Base-by-base conservation (phyloP, 2,888 invertebrate genomes). In the Chaetogeoica ovagalla region DNA sequence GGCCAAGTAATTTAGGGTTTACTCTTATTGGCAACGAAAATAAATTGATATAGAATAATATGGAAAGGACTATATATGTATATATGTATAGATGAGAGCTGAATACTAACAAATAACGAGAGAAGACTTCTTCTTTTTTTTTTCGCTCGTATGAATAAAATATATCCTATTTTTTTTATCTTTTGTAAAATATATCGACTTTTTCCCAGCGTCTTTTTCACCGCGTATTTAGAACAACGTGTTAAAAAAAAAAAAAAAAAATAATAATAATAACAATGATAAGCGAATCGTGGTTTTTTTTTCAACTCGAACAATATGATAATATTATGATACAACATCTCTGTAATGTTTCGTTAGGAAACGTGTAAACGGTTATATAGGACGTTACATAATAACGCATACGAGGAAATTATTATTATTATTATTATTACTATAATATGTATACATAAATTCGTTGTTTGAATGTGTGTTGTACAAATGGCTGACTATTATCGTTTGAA, bases 41-140 rank as follows among this genome's bases (percentile, higher is more conserved):
- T 74, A 74, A 74, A 74, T 74, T 63, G 73, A 63, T 55, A n/a
- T 63, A 17, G 21, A 63, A 74, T 63, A 74, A 74, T 63, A 74
- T 17, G 52, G 17, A 37, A 63, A 74, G 13, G 15, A 5, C n/a
- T 37, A n/a, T 72, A 48, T 8, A 48, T 13, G 15, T 15, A 15
- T 48, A 48, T 48, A 13, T 15, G 13, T 48, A 48, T 48, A 3
- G 11, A 48, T 52, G 48, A n/a, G 52, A 62, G 73, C n/a, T 52
- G 73, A 72, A 72, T 72, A 68, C 65, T 68, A 72, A 60, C 48
- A 62, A 48, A 48, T n/a, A 19, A 23, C 39, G 39, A 39, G 43
- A 5, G 43, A 43, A 43, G 43, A 43, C 9, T 43, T 43, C 6
- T 43, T 43, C 7, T 9, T 43, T 43, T 43, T 15, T 60, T 43